These are phyloP conservation scores for Myathropa florea DNA, from an alignment of 2,888 invertebrate species.

Conservation along the genomic window DNA sequence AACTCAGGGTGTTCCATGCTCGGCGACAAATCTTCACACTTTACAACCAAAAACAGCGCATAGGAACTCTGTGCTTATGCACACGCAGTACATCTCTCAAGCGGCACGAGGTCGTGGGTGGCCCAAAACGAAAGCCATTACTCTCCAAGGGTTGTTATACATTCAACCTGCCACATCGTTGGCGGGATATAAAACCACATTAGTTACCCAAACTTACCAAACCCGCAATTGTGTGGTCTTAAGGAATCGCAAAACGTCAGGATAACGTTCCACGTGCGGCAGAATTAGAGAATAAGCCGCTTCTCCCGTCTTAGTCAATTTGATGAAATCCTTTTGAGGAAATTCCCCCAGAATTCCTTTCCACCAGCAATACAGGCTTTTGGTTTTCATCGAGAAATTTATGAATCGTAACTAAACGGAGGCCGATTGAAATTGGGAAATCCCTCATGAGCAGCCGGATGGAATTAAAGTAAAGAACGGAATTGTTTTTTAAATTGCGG, in stretches of 20 bases:
- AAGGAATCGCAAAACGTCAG: not conserved
- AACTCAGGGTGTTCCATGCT: not conserved
- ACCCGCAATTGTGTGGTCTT: not conserved
- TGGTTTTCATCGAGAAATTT: slow-evolving; percentile 1
- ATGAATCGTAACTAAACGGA: slow-evolving; percentile 14
- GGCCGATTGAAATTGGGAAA: slow-evolving; percentile 3
- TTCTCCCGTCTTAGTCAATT: not conserved
- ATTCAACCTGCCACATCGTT: not conserved
- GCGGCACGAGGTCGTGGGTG: not conserved
- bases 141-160: not conserved
- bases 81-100: not conserved
- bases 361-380: not conserved
- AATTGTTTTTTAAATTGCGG: not conserved
- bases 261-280: not conserved
- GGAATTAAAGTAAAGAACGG: slow-evolving; percentile 14
- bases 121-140: not conserved
- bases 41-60: not conserved
- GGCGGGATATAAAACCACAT: not conserved
- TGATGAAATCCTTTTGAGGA: not conserved
- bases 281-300: not conserved
- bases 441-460: slow-evolving; percentile 19
- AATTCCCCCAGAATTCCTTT: not conserved
- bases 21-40: not conserved
- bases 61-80: not conserved
- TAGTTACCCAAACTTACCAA: not conserved